A percentile compares a stretch with the other conserved stretches of the same genome.
Evolutionary conservation across 53 echinoderm and acorn worm genomes (phyloP).

Genomic region (Astropecten irregularis): DNA sequence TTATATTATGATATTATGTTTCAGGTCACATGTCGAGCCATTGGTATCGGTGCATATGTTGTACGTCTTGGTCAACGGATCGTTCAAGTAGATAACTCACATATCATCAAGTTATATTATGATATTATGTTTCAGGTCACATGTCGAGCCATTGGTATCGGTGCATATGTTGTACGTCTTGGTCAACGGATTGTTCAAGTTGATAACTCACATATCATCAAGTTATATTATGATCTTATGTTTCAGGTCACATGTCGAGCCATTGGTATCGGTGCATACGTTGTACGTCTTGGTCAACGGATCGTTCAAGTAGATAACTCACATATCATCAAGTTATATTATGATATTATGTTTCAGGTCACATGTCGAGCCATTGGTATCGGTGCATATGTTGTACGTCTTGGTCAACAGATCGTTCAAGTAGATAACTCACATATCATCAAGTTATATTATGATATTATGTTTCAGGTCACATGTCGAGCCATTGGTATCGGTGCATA

Average conservation of each 20-base stretch:
- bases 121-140: conserved; percentile 69
- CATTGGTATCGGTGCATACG: conserved; percentile 93
- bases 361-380: conserved; percentile 94
- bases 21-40: conserved; percentile 91
- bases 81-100: conserved; percentile 96
- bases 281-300: conserved; percentile 89
- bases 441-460: too few species aligned
- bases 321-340: conserved; percentile 94
- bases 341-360: conserved; percentile 63
- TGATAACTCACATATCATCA: conserved; percentile 97
- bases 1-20: neutral
- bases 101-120: too few species aligned
- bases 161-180: conserved; percentile 89
- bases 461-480: too few species aligned
- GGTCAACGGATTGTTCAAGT: conserved; percentile 95
- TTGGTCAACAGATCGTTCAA: conserved; percentile 92
- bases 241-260: conserved; percentile 88
- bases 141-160: conserved; percentile 92
- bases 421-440: conserved; percentile 98
- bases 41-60: conserved; percentile 94
- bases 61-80: conserved; percentile 91
- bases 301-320: conserved; percentile 98
- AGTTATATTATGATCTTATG: too few species aligned
- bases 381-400: conserved; percentile 89
- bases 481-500: too few species aligned